Base-by-base conservation (phyloP, 2,113 vertebrate species). In the Hydrolagus affinis region DNA sequence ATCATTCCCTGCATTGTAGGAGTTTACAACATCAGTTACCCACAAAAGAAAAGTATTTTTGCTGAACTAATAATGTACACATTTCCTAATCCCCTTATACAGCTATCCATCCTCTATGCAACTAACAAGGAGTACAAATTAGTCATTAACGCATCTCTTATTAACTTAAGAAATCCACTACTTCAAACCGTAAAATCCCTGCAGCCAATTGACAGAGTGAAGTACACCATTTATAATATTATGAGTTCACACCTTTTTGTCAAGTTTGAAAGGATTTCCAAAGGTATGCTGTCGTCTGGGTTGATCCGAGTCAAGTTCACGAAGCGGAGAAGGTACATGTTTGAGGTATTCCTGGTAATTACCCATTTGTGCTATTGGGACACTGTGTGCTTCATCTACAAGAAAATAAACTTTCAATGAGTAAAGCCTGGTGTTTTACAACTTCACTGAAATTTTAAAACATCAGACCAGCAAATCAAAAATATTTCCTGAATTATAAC, bases 281-380 rank as follows among this genome's bases (percentile, higher is more conserved):
- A 99, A 99, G 0, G 97, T 99, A 91, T 99, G 97, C 87, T 98
- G 91, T 68, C 97, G 95, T 89, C 96, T 95, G 64, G 97, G 97
- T 85, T 98, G 96, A 88, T 99, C 97, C 21, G 96, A 95, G 90
- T 99, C 97, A n/a, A 96, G 94, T 87, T 99, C 97, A 88, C 97
- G 92, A 62, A 99, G 93, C 0, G 97, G 97, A 88, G 96, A 96
- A 86, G 95, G 96, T 86, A 96, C 92, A 86, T 95, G 94, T 91
- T 98, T 97, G 62, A 99, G 93, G 89, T 96, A 98, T 85, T 99
- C 97, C 89, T 99, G 97, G 90, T 99, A 99, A 91, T 99, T 99
- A 44, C 97, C 97, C 97, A 99, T 99, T 91, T 98, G 97, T 89
- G 95, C 94, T 87, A 99, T 96, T 86, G 97, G 96, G 86, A 99